Evolutionary conservation across 2,888 invertebrate genomes (phyloP).

Genomic region (Leucophenga maculata): DNA sequence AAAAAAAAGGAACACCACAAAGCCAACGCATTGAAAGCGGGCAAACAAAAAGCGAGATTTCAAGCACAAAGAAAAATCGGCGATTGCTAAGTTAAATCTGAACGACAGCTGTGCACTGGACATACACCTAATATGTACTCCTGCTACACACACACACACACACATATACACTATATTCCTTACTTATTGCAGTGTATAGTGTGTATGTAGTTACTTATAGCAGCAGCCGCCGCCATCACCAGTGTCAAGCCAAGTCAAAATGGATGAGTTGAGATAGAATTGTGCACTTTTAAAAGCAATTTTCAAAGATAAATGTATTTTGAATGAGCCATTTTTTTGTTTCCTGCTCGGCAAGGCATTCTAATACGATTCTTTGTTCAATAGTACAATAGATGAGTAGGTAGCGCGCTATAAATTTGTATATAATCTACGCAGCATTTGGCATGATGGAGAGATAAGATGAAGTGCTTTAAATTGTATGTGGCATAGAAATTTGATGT

Average conservation of each 20-base stretch:
- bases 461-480: no score
- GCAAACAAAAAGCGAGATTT: not conserved
- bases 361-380: not conserved
- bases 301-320: constrained; percentile 26
- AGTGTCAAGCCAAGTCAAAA: not conserved
- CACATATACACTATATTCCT: not conserved
- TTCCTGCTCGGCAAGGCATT: not conserved
- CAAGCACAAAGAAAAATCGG: not conserved
- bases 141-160: no score
- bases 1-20: constrained; percentile 8
- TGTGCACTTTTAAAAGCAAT: constrained; percentile 19
- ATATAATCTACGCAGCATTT: no score
- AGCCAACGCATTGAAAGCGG: not conserved
- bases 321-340: constrained; percentile 16
- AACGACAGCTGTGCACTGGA: not conserved
- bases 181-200: not conserved
- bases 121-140: constrained; percentile 4
- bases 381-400: no score
- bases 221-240: not conserved
- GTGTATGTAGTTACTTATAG: no score
- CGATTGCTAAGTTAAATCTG: not conserved
- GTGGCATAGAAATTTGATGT: no score
- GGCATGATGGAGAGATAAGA: no score
- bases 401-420: no score
- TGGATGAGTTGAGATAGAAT: not conserved